Evolutionary conservation across 1,140 invertebrate species (phyloP).

Genomic region (Branchinecta lindahli): DNA sequence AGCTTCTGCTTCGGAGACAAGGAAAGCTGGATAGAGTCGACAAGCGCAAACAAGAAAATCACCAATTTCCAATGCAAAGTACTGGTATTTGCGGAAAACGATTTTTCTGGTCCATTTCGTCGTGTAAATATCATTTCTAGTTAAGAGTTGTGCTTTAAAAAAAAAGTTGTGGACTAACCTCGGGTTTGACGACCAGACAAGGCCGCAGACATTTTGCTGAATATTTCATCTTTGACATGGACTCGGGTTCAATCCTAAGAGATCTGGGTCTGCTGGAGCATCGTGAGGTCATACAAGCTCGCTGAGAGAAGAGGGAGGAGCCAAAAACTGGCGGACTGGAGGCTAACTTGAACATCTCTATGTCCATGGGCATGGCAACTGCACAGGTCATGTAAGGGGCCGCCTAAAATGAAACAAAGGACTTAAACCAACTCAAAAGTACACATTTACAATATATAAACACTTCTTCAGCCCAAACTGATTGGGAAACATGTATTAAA

Average conservation of each 20-base stretch:
- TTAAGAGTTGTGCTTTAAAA: neutral
- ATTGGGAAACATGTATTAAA: too few relatives aligned
- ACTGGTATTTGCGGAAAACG: neutral
- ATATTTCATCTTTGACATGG: neutral
- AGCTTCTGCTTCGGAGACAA: neutral
- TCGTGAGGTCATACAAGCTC: neutral
- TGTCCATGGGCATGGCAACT: slow-evolving; percentile 1
- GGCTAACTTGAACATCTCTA: neutral
- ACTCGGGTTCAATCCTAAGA: neutral
- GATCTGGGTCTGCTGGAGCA: neutral
- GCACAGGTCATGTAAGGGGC: neutral
- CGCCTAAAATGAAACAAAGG: neutral
- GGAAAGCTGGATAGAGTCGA: neutral
- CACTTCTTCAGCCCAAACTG: too few relatives aligned
- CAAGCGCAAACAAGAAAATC: neutral
- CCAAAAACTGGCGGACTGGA: neutral
- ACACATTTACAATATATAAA: too few relatives aligned
- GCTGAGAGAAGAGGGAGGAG: neutral
- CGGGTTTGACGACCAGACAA: neutral
- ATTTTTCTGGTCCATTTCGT: neutral
- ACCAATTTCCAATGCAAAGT: neutral
- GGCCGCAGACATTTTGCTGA: neutral
- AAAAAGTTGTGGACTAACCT: neutral
- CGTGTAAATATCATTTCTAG: neutral
- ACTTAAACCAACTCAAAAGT: neutral